Evolutionary conservation across 1,140 invertebrate species (phyloP), one percentile per base, ranked within the genome.

Genomic region (Eupristina koningsbergeri): DNA sequence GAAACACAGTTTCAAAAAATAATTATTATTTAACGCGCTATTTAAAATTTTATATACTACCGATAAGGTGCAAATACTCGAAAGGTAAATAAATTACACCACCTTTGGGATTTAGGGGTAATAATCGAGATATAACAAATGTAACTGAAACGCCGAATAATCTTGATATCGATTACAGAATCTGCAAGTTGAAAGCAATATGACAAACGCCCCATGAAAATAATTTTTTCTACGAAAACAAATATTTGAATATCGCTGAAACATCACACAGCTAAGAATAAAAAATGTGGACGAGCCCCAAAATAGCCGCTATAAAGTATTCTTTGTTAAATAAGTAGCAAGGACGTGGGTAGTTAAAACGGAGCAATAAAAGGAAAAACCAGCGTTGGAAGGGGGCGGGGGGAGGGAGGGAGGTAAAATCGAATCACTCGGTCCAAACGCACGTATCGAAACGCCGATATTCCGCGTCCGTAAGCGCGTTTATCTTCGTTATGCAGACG

Each of bases 401-500:
- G 50, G 53, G 31, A 80, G 58, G 45, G 50, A 31, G 34, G 26
- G 50, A 5, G 50, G 73, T 69, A 81, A 64, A 75, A 75, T 75
- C 39, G 71, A 63, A 71, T 75, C 71, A 50, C 39, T 63, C 29
- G 8, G 31, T 29, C 0, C 9, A 17, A 39, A 0, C 9, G n/a
- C 47, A 39, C 11, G 58, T 64, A 82, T 82, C 64, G 41, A 82
- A 61, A 50, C 15, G 73, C 80, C 75, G 80, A 76, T 82, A 64
- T 69, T 71, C 50, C 58, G 45, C 13, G 53, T 36, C 39, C 67
- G 53, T 45, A 64, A 45, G 58, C 69, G 15, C 61, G 61, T 82
- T 82, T 82, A 82, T 82, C 81, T 82, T 82, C 63, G 74, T 77
- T 77, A 82, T 5, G 69, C 58, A 64, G 13, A 63, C 61, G 17